Evolutionary conservation across 2,888 invertebrate genomes (phyloP), one percentile per base, ranked within the genome.

Genomic region (Clusia tigrina): DNA sequence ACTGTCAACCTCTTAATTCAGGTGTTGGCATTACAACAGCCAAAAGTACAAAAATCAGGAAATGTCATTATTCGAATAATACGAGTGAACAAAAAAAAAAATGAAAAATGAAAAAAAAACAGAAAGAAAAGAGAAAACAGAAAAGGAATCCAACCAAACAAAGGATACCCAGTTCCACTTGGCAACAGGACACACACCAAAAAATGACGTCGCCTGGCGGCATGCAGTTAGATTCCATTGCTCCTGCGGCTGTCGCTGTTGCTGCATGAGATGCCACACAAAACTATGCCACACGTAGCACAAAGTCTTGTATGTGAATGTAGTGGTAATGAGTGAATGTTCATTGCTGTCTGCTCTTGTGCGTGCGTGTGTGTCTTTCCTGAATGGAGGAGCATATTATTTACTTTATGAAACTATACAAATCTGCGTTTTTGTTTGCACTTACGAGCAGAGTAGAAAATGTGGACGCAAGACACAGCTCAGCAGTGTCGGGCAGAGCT

Each of bases 11-110:
- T 66, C 66, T 66, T 64, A 57, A 66, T 65, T 68, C 66, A 69
- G 66, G 65, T 66, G 69, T 66, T 67, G 60, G 37, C 58, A 59
- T 52, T 55, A 46, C 55, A 59, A 32, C 46, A 61, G 56, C 52
- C 46, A 52, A 38, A 46, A 58, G 24, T 68, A 76, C 76, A 78
- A 76, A 74, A 73, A 73, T 73, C 78, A 79, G 78, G 78, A 78
- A 76, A 79, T 79, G 78, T 78, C 78, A 77, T 76, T 74, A 76
- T 70, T 74, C 68, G 62, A 62, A 69, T 37, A 48, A 42, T 37
- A 54, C 54, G 59, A 62, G 62, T 65, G 65, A 62, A 64, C 9
- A 42, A n/a, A 6, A n/a, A 42, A 9, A 38, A 42, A 6, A 25
- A 42, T 24, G 6, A 25, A 26, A 32, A 32, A n/a, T 15, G 20